Base-by-base conservation (phyloP, 2,113 vertebrate species). In the Myanophis thanlyinensis region DNA sequence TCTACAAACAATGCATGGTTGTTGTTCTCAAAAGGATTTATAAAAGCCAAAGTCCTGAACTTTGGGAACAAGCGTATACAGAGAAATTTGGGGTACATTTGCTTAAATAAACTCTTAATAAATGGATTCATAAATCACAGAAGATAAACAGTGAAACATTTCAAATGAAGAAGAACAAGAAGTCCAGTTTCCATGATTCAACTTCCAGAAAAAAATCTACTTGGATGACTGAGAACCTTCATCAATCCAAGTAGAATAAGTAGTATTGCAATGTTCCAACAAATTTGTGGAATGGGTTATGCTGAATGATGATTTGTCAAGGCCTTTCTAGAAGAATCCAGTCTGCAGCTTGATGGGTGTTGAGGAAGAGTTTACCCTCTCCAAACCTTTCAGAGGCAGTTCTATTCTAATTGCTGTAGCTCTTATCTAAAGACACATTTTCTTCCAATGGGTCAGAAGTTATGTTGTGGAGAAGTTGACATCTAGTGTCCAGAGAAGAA, bases 401-500 rank as follows among this genome's bases (percentile, higher is more conserved):
- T 51, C 47, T 67, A n/a, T 67, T 88, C 27, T 27, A 88, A 56
- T 18, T 67, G 51, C 90, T 52, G 30, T 35, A 53, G 5, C 20
- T 86, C 18, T 30, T 67, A 13, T 44, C 73, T 86, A 93, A 90
- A 92, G 49, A 48, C 2, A 25, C 8, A 40, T 35, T 53, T 3
- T 91, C n/a, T 93, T 93, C 80, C 51, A 85, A 86, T 84, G 0
- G 3, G 9, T 30, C 73, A 12, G 11, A 12, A 91, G 62, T 52
- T 93, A 46, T n/a, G 27, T 89, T 95, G 49, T 40, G 87, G 94
- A 86, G 95, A 96, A 95, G 85, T 15, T 94, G 98, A 98, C 98
- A 98, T 95, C 98, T 98, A 98, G 97, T 95, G 97, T 93, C 89
- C 93, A 95, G 3, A 97, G 0, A 62, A 93, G 51, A 97, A 96